These are phyloP conservation scores for Andrena bucephala DNA, from an alignment of 2,888 invertebrate genomes.

Conservation along the genomic window DNA sequence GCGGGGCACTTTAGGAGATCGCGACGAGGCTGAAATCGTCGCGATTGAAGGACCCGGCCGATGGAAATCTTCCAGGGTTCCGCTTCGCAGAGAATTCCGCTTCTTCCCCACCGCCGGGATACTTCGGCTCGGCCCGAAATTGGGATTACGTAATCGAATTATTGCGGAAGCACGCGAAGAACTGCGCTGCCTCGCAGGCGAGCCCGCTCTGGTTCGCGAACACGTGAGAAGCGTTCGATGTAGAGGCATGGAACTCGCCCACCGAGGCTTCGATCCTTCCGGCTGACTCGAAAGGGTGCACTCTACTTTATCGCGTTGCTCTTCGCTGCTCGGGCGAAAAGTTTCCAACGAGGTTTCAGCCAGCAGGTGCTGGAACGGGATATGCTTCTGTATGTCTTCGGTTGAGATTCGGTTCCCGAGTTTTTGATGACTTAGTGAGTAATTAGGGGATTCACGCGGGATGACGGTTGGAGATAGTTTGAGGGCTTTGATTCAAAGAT, in stretches of 20 bases:
- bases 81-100: not conserved
- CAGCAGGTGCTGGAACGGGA: not conserved
- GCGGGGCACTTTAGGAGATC: constrained; percentile 11
- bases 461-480: no score
- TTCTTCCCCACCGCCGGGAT: not conserved
- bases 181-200: constrained; percentile 31
- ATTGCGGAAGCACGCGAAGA: constrained; percentile 55
- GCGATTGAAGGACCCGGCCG: constrained; percentile 4
- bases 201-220: constrained; percentile 24
- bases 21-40: constrained; percentile 15
- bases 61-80: constrained; percentile 44
- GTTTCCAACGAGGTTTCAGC: constrained; percentile 11
- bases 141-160: constrained; percentile 58
- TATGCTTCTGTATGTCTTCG: not conserved
- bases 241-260: constrained; percentile 18
- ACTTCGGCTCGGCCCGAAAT: constrained; percentile 34
- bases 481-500: no score
- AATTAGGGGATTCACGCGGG: no score
- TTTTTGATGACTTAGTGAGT: no score
- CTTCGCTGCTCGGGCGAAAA: constrained; percentile 18
- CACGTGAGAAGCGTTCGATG: constrained; percentile 22
- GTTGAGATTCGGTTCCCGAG: not conserved
- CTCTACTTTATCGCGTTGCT: constrained; percentile 29
- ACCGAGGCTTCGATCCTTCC: constrained; percentile 33
- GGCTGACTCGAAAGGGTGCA: constrained; percentile 22